These are phyloP conservation scores for Amblyjoppa fuscipennis DNA, from an alignment of 2,888 invertebrate species.

Conservation along the genomic window DNA sequence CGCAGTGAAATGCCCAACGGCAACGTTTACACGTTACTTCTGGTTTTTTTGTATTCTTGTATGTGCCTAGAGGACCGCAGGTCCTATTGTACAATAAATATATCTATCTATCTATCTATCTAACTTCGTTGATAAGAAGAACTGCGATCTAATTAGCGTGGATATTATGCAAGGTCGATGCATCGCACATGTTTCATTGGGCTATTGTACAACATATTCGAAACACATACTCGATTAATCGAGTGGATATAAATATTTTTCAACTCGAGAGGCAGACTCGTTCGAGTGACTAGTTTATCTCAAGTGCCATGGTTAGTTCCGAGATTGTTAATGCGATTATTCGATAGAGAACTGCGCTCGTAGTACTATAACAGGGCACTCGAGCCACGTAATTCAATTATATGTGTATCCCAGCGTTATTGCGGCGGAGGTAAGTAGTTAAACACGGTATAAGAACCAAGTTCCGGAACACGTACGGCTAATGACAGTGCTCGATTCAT, in stretches of 20 bases:
- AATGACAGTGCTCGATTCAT: neutral
- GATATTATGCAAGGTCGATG: neutral
- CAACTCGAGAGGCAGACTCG: neutral
- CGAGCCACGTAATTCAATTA: conserved; percentile 53
- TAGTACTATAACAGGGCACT: conserved; percentile 4
- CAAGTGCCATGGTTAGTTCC: conserved; percentile 5
- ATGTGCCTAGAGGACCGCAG: too few relatives aligned
- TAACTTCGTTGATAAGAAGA: neutral
- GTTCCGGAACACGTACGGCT: conserved; percentile 45
- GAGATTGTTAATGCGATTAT: conserved; percentile 43
- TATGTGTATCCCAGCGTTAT: conserved; percentile 42
- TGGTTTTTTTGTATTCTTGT: too few relatives aligned
- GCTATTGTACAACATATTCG: neutral
- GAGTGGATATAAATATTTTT: conserved; percentile 29
- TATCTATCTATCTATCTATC: too few relatives aligned
- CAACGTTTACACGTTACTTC: too few relatives aligned
- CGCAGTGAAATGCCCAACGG: neutral
- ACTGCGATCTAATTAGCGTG: neutral
- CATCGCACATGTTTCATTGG: neutral
- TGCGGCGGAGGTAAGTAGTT: conserved; percentile 53
- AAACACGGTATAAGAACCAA: conserved; percentile 43
- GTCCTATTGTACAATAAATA: too few relatives aligned
- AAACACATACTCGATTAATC: neutral
- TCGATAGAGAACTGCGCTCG: neutral
- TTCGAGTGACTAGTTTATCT: conserved; percentile 20